Base-by-base conservation (phyloP, 1,140 invertebrate species). In the Macrocentrus cingulum region DNA sequence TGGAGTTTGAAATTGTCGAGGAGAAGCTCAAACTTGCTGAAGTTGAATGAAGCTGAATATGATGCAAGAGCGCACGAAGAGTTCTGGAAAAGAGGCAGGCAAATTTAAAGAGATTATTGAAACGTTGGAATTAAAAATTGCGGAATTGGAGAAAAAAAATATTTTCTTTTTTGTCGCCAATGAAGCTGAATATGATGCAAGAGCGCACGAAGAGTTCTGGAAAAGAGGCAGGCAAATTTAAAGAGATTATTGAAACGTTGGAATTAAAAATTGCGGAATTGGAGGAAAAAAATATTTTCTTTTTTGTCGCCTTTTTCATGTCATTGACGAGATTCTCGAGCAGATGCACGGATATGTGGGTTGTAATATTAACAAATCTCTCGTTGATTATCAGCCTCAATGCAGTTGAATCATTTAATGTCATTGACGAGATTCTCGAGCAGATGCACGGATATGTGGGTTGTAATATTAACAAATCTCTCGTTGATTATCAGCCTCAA, bases 311-410 rank as follows among this genome's bases (percentile, higher is more conserved):
- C 56, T 84, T 85, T 13, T 87, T 82, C 34, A 95, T 80, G 76
- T 95, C 92, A 32, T 82, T 84, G 66, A 87, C 81, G 37, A 95
- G 76, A 51, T 87, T 89, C 56, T 90, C 84, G 48, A 93, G 82
- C 15, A 92, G 76, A 1, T 91, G 91, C 19, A 91, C 84, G 13
- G 91, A 88, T 54, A 96, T 91, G 66, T 91, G 86, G 6, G 91
- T 83, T 2, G 93, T 92, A 73, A 96, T 92, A 77, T 96, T 96
- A 19, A 95, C 81, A 67, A 94, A 93, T 62, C 92, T 77, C 72
- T 92, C 90, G 67, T 89, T 91, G 13, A 92, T 82, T 4, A 92
- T 68, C 1, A 91, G 81, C 7, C 88, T 90, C 15, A 91, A 68
- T 55, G 82, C 77, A 9, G 72, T 74, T 15, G 72, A 72, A n/a